These are phyloP conservation scores for Pachyuromys duprasi DNA, from an alignment of 2,797 vertebrate species.

Conservation along the genomic window DNA sequence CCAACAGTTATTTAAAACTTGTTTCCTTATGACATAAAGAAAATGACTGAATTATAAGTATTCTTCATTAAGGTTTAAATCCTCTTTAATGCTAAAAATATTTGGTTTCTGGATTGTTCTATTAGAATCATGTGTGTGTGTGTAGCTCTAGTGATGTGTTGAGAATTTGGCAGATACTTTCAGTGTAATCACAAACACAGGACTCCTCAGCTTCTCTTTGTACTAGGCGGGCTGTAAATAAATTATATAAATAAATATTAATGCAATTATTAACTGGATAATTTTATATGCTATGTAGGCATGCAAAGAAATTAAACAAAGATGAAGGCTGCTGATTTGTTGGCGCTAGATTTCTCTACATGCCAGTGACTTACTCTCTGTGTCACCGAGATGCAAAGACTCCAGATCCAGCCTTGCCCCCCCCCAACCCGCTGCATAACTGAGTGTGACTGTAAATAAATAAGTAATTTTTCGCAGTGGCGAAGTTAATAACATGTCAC, in stretches of 20 bases:
- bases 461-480: constrained; percentile 69
- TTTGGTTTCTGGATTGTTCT: constrained; percentile 40
- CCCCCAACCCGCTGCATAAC: constrained; percentile 63
- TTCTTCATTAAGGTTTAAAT: constrained; percentile 47
- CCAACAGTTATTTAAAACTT: constrained; percentile 56
- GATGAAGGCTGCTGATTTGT: constrained; percentile 45
- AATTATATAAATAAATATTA: constrained; percentile 77
- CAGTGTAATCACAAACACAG: constrained; percentile 61
- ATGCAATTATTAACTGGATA: constrained; percentile 75
- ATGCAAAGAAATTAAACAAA: constrained; percentile 66
- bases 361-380: constrained; percentile 73
- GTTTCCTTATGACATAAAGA: constrained; percentile 45
- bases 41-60: constrained; percentile 62
- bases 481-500: constrained; percentile 81
- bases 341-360: not conserved
- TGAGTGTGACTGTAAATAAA: constrained; percentile 63
- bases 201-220: constrained; percentile 56
- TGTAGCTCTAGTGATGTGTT: constrained; percentile 57
- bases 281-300: constrained; percentile 70
- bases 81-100: constrained; percentile 20
- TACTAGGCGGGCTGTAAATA: constrained; percentile 64
- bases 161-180: constrained; percentile 62
- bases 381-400: constrained; percentile 64
- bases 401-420: constrained; percentile 64
- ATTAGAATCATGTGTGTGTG: constrained; percentile 46